Base-by-base conservation (phyloP, 2,113 vertebrate species). In the Xiphophorus couchianus region DNA sequence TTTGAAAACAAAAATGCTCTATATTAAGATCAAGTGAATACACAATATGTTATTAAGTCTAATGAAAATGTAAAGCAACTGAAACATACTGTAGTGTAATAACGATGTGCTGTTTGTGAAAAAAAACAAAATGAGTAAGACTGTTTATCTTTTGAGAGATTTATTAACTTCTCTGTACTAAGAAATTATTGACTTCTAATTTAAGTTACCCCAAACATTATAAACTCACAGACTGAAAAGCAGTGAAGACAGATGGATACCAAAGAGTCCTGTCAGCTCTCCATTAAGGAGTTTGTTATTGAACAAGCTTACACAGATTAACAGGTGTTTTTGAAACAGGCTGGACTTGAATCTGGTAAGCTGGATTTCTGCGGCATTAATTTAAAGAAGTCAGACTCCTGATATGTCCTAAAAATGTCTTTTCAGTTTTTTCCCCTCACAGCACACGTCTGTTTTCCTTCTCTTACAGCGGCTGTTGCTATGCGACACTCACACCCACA, bases 401-500 rank as follows among this genome's bases (percentile, higher is more conserved):
- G 44, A 75, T 44, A 66, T 15, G 11, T 35, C 61, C 37, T 73
- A 39, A 82, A 84, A 82, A 74, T 71, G 73, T 76, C 62, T 58
- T 69, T 58, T 67, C 44, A 39, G 42, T n/a, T 17, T 73, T 77
- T n/a, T n/a, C 51, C 51, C 8, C 25, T 68, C 37, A 71, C 42
- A 68, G 69, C 69, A 66, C n/a, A 69, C 0, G 6, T 70, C 29
- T 77, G 64, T 80, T 83, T 83, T 86, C 62, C 62, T 80, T 65
- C 78, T 74, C 27, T 77, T 81, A 78, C 66, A 79, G 79, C 31
- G 9, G 51, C 77, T 84, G 85, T 89, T 90, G 89, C 85, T 82
- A 84, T 66, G 85, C 85, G 70, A 90, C 85, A 71, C 76, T 83
- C 65, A 84, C 77, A 86, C 66, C 74, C 67, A 79, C 74, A 37